phyloP scores from a whole-genome alignment of 2,113 vertebrate genomes.

The Pangasianodon hypophthalmus region DNA sequence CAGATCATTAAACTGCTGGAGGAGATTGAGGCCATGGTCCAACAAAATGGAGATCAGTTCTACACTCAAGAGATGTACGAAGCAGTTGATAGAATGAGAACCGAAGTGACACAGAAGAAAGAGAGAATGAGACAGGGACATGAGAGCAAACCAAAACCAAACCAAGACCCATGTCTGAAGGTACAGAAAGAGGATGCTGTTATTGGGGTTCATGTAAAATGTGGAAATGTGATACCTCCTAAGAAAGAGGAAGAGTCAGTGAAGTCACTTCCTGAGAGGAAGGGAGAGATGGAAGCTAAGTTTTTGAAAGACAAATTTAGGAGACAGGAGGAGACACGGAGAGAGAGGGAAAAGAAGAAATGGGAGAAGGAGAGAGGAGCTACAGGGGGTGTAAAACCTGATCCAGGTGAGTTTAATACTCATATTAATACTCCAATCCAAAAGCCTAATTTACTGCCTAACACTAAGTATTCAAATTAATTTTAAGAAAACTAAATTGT shows the following conservation, averaged over 20 bases:
- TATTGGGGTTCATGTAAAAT: not conserved
- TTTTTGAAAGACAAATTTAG: not conserved
- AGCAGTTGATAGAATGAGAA: not conserved
- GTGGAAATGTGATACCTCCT: not conserved
- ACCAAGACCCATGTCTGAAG: not conserved
- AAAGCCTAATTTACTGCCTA: not conserved
- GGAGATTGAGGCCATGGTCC: not conserved
- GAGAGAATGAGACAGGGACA: not conserved
- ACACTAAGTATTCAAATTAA: not conserved
- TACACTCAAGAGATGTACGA: not conserved
- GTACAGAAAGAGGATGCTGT: not conserved
- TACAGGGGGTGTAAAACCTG: no score
- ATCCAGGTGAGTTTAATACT: not conserved
- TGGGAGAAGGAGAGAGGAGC: not conserved
- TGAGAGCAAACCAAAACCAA: not conserved
- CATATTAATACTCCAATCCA: not conserved
- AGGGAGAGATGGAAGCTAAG: not conserved
- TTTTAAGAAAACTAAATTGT: not conserved
- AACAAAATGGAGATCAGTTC: not conserved
- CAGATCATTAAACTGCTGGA: constrained; percentile 4
- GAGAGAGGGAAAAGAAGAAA: not conserved
- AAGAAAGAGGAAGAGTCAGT: not conserved
- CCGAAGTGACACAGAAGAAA: not conserved
- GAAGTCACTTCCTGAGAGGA: not conserved
- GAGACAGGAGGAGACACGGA: not conserved